phyloP scores from a whole-genome alignment of 2,797 vertebrate species.

The Miichthys miiuy region DNA sequence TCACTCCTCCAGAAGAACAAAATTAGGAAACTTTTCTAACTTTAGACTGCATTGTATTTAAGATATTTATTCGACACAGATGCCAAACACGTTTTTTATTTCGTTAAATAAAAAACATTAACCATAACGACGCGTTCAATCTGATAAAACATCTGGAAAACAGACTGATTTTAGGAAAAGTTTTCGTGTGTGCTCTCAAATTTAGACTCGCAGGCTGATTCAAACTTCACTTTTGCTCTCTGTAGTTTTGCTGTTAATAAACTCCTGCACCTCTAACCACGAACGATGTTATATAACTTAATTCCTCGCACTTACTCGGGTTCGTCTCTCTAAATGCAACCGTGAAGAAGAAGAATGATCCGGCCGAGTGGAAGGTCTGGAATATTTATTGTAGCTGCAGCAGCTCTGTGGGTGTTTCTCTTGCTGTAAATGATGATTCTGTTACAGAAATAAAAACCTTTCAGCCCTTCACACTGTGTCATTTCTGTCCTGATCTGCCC shows the following conservation, averaged over 20 bases:
- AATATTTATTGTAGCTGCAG: conserved; percentile 72
- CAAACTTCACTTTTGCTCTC: background rate
- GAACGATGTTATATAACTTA: background rate
- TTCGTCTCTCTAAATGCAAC: conserved; percentile 10
- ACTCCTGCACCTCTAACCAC: conserved; percentile 9
- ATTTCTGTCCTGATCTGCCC: background rate
- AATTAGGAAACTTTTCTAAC: background rate
- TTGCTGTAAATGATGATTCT: conserved; percentile 70
- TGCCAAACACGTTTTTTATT: background rate
- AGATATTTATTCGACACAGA: background rate
- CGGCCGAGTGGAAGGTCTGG: conserved; percentile 8
- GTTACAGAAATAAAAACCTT: conserved; percentile 77
- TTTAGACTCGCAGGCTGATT: background rate
- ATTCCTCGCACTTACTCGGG: background rate
- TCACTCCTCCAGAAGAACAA: background rate
- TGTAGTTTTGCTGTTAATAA: conserved; percentile 17
- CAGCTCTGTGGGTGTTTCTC: conserved; percentile 52
- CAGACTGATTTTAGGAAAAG: background rate
- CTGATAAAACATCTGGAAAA: background rate
- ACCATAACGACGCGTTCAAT: background rate
- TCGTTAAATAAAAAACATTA: background rate
- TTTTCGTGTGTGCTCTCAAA: background rate
- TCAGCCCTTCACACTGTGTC: conserved; percentile 8
- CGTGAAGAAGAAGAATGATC: background rate
- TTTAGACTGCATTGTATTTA: background rate